Evolutionary conservation across 2,113 vertebrate species (phyloP), one percentile per base, ranked within the genome.

Genomic region (Dicrurus megarhynchus): DNA sequence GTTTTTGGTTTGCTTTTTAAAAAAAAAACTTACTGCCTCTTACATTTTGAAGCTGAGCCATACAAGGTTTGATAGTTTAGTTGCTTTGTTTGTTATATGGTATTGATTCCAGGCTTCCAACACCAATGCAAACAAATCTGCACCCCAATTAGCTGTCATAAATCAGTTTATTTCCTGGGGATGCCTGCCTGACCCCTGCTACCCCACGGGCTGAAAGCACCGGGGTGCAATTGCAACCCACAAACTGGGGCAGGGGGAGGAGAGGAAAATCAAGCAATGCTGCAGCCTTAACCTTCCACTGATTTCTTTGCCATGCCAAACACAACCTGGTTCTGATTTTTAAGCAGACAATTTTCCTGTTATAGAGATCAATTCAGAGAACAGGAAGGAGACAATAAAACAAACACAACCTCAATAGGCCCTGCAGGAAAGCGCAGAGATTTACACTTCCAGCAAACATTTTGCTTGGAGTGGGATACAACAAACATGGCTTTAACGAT

Each of bases 101-200:
- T 59, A 86, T 93, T 37, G 85, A 93, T 94, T 86, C 67, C 90
- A 77, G 75, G 15, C 59, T 74, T 80, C 82, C 77, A 83, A 80
- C 2, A 11, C 33, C 33, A 67, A 56, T 78, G 89, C 47, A 87
- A 94, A 96, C 55, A 83, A 74, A 88, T 93, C 2, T 81, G 71
- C 59, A 88, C 71, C 59, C 79, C 71, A 77, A 90, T 86, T 85
- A 93, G 64, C 75, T 84, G 74, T 30, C 55, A 94, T 77, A 90
- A 94, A 94, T 93, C 55, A 87, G 56, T 73, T 90, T 77, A 64
- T 80, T 90, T 90, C 93, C 82, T 46, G 68, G 68, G 71, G 87
- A 82, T 84, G 26, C 35, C 42, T 44, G n/a, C 56, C 69, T 81
- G 49, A 71, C 56, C 37, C 18, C 4, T 2, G 49, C 63, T 55